Evolutionary conservation across 1,140 invertebrate species (phyloP).

Genomic region (Maconellicoccus hirsutus): DNA sequence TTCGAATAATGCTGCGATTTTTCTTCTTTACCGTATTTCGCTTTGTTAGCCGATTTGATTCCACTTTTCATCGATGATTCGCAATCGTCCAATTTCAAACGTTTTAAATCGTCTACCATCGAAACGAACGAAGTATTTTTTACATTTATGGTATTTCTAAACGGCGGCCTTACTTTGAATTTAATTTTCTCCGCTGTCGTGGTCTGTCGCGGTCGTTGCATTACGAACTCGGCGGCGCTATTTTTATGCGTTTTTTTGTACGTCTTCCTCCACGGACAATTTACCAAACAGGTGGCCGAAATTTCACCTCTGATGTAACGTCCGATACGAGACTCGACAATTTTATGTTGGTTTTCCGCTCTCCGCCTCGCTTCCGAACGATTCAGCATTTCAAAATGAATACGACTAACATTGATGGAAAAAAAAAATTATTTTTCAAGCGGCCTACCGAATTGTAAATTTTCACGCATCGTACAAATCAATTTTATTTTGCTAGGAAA

Average conservation of each 20-base stretch:
- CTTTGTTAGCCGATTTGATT: background rate
- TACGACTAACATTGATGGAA: background rate
- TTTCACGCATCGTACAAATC: no score
- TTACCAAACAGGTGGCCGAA: constrained; percentile 9
- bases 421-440: background rate
- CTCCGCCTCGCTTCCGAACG: background rate
- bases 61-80: background rate
- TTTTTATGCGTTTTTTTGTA: background rate
- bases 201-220: background rate
- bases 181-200: background rate
- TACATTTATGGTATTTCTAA: background rate
- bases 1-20: background rate
- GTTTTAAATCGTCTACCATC: background rate
- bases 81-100: constrained; percentile 8
- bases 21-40: background rate
- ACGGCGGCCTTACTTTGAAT: background rate
- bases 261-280: background rate
- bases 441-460: background rate
- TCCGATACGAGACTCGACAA: background rate
- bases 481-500: no score
- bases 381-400: background rate
- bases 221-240: background rate
- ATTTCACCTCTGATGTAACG: constrained; percentile 17
- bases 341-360: background rate
- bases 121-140: constrained; percentile 14